phyloP scores from a whole-genome alignment of 1,140 invertebrate species.

The Aphidius ervi region DNA sequence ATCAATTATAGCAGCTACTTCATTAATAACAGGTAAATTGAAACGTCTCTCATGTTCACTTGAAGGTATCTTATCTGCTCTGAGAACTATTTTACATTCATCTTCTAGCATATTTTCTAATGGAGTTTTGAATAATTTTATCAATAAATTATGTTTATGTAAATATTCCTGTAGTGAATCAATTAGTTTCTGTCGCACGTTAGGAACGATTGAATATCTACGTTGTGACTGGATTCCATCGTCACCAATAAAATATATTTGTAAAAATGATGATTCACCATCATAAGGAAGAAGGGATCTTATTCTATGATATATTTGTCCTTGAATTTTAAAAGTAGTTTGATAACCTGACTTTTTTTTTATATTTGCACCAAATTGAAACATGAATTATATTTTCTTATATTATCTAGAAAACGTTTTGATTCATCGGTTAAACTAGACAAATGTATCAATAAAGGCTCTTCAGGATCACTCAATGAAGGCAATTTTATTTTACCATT shows the following conservation, averaged over 20 bases:
- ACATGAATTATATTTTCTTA: conserved; percentile 43
- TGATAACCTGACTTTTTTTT: neutral
- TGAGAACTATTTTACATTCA: conserved; percentile 2
- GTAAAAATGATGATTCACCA: conserved; percentile 30
- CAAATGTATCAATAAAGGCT: conserved; percentile 29
- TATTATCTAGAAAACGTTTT: conserved; percentile 44
- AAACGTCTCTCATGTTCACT: neutral
- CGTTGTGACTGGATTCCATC: conserved; percentile 6
- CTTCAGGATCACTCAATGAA: conserved; percentile 28
- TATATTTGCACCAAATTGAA: conserved; percentile 42
- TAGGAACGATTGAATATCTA: neutral
- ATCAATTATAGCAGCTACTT: conserved; percentile 10
- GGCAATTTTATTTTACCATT: conserved; percentile 33
- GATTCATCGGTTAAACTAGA: conserved; percentile 32
- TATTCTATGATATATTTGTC: conserved; percentile 49
- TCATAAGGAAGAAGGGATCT: conserved; percentile 33
- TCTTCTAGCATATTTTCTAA: neutral
- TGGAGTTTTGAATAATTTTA: conserved; percentile 5
- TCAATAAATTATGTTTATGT: conserved; percentile 12
- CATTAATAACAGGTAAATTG: conserved; percentile 9
- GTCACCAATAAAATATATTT: conserved; percentile 35
- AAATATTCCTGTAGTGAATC: conserved; percentile 10
- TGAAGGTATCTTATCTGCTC: conserved; percentile 12
- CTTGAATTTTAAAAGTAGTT: conserved; percentile 50
- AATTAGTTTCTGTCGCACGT: conserved; percentile 3